These are phyloP conservation scores for Trichogramma evanescens DNA, from an alignment of 2,888 invertebrate species.

Conservation along the genomic window DNA sequence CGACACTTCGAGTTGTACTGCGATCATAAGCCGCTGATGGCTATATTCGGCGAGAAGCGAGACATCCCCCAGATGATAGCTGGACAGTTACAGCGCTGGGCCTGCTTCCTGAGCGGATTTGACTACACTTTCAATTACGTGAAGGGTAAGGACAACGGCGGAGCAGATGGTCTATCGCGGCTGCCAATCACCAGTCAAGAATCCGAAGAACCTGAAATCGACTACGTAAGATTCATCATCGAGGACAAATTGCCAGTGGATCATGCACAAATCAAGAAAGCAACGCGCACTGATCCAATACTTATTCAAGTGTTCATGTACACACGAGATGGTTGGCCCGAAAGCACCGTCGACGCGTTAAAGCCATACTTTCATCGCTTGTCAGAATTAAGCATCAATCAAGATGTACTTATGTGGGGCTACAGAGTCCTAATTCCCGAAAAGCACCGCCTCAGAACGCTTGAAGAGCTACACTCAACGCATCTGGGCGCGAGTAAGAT, in stretches of 20 bases:
- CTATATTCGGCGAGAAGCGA: slow-evolving; percentile 9
- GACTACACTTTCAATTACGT: slow-evolving; percentile 13
- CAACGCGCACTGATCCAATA: slow-evolving; percentile 8
- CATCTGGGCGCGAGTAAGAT: slow-evolving; percentile 29
- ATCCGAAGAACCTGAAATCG: background rate
- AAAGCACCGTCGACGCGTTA: background rate
- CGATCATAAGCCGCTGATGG: slow-evolving; percentile 7
- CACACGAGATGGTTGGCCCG: slow-evolving; percentile 16
- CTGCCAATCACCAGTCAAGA: slow-evolving; percentile 4
- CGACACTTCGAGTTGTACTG: slow-evolving; percentile 4
- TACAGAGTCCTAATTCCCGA: slow-evolving; percentile 29
- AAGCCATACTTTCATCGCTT: slow-evolving; percentile 4
- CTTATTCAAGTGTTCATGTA: slow-evolving; percentile 18
- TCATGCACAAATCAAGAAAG: slow-evolving; percentile 3
- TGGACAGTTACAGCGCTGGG: no score
- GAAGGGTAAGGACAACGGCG: slow-evolving; percentile 15
- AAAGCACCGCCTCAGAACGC: slow-evolving; percentile 18
- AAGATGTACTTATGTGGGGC: slow-evolving; percentile 26
- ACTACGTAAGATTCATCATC: background rate
- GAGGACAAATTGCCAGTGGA: slow-evolving; percentile 7
- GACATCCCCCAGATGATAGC: no score
- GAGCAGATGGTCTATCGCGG: slow-evolving; percentile 18
- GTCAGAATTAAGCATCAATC: slow-evolving; percentile 15
- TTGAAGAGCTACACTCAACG: slow-evolving; percentile 28
- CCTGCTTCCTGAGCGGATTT: slow-evolving; percentile 12